Conservation (phyloP, 2,113 vertebrate genomes). For the Lynx canadensis region DNA sequence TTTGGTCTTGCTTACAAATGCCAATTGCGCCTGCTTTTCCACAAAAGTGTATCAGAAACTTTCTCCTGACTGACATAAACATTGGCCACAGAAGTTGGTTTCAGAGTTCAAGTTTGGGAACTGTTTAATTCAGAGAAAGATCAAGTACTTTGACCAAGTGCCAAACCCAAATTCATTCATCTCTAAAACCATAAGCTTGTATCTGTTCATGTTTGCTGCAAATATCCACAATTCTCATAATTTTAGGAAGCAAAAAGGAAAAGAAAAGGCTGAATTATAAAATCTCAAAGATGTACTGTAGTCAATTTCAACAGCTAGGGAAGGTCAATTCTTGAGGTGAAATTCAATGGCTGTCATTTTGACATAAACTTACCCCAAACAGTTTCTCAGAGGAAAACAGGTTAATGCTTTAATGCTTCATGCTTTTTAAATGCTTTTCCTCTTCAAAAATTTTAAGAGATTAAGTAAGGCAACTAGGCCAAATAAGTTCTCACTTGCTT, state of each 20-base stretch:
- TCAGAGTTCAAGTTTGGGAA: neutral
- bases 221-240: neutral
- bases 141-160: neutral
- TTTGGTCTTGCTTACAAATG: neutral
- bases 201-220: neutral
- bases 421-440: neutral
- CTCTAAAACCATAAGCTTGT: neutral
- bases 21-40: neutral
- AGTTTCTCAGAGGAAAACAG: neutral
- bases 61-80: neutral
- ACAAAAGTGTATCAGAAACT: neutral
- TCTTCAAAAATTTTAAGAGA: neutral
- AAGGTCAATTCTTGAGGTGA: constrained; percentile 17
- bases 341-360: neutral
- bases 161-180: neutral
- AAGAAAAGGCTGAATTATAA: neutral
- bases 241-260: neutral
- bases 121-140: neutral
- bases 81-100: neutral
- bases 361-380: neutral
- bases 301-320: neutral
- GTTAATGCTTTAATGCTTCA: neutral
- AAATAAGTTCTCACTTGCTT: neutral
- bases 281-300: neutral
- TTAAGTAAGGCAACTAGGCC: neutral